phyloP scores from a whole-genome alignment of 2,797 vertebrate genomes.

The Cryptoprocta ferox region DNA sequence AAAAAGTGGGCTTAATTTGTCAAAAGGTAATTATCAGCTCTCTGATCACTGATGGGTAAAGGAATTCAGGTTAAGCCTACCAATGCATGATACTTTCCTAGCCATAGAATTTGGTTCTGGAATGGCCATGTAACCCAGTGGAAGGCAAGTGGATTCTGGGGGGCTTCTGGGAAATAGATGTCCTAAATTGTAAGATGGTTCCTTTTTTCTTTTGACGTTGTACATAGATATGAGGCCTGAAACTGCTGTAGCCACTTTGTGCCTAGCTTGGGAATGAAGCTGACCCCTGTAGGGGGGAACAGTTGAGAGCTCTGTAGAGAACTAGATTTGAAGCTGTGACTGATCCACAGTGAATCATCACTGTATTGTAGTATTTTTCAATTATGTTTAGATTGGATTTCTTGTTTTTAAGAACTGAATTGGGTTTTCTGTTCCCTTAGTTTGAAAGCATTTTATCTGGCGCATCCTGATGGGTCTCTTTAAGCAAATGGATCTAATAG shows the following conservation, averaged over 20 bases:
- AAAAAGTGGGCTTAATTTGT: background rate
- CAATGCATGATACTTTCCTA: background rate
- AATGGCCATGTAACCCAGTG: background rate
- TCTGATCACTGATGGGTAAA: conserved; percentile 14
- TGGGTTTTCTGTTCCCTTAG: background rate
- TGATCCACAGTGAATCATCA: background rate
- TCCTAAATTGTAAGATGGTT: background rate
- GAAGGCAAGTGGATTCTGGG: background rate
- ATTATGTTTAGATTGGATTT: conserved; percentile 3
- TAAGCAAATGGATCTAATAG: background rate
- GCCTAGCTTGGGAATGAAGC: background rate
- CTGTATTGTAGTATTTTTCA: background rate
- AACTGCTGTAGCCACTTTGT: background rate
- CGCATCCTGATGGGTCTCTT: background rate
- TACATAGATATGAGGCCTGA: background rate
- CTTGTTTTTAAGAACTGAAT: conserved; percentile 3
- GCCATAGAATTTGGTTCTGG: background rate
- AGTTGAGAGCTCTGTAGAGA: background rate
- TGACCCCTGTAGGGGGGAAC: background rate
- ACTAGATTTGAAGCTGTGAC: background rate
- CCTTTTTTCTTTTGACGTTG: background rate
- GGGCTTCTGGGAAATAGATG: background rate
- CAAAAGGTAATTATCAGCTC: conserved; percentile 13
- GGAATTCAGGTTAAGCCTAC: background rate
- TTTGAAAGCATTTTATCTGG: conserved; percentile 52